Conservation (phyloP, 2,797 vertebrate genomes). For the Neosilurus mollespiculum region DNA sequence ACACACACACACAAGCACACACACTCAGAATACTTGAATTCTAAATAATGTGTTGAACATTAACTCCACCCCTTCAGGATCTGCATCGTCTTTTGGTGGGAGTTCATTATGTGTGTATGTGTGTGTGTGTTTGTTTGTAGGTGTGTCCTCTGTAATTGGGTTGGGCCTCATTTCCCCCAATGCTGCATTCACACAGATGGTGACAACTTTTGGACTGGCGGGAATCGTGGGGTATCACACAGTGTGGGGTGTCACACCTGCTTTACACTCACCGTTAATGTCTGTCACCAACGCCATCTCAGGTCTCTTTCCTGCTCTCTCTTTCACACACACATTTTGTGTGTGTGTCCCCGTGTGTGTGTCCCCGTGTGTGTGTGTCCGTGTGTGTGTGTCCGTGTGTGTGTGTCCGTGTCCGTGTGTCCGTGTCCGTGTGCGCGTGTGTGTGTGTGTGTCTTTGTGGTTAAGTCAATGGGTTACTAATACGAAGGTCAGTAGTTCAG, state of each 20-base stretch:
- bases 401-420: no score
- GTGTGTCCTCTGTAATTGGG: constrained; percentile 70
- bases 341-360: no score
- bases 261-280: constrained; percentile 81
- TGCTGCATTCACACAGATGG: constrained; percentile 78
- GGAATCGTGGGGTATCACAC: constrained; percentile 79
- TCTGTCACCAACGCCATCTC: constrained; percentile 85
- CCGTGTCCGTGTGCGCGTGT: no score
- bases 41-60: not conserved
- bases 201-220: constrained; percentile 79
- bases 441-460: no score
- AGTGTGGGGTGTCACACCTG: constrained; percentile 79
- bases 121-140: constrained; percentile 55
- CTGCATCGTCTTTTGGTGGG: not conserved
- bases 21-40: not conserved
- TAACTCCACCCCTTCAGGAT: not conserved
- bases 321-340: not conserved
- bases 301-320: constrained; percentile 63
- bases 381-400: no score
- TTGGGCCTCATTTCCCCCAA: constrained; percentile 75
- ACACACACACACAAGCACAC: constrained; percentile 9
- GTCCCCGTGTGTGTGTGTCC: no score
- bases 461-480: no score
- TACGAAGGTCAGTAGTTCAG: no score
- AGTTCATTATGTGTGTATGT: constrained; percentile 5